Percentiles rank a stretch among this genome's conserved stretches.
These are phyloP conservation scores for Lochmaea capreae DNA, from an alignment of 2,888 invertebrate genomes.

Conservation along the genomic window DNA sequence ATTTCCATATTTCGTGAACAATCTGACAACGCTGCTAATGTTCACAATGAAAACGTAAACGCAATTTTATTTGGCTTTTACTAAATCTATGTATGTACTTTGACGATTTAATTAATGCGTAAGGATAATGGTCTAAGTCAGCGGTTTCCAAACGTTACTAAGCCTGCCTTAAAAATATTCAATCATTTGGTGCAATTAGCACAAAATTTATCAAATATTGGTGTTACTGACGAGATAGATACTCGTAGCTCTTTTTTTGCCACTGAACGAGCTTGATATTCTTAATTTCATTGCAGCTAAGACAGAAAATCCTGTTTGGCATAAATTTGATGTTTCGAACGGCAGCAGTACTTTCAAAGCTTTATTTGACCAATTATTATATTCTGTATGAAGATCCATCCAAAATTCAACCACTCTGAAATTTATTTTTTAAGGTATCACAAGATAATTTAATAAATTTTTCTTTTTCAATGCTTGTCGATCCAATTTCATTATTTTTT, in stretches of 20 bases:
- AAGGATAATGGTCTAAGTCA: too few species aligned
- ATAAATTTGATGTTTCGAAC: conserved; percentile 1
- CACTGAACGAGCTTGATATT: conserved; percentile 3
- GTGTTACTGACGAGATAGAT: neutral
- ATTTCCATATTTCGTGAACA: too few species aligned
- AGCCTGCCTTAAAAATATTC: too few species aligned
- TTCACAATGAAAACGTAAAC: too few species aligned
- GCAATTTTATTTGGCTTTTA: too few species aligned
- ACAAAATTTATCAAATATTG: conserved; percentile 5
- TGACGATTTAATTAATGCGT: too few species aligned
- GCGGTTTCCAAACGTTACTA: too few species aligned
- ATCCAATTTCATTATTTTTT: neutral
- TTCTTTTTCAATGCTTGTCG: too few species aligned
- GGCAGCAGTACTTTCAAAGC: conserved; percentile 2
- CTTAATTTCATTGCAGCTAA: conserved; percentile 6
- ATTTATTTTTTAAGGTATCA: neutral
- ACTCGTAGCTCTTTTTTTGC: conserved; percentile 4
- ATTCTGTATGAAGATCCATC: neutral
- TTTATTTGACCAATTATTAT: conserved; percentile 7
- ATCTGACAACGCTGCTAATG: too few species aligned
- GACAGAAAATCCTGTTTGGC: neutral
- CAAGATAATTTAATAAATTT: too few species aligned
- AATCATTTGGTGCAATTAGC: neutral
- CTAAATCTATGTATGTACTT: too few species aligned
- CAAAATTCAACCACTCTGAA: conserved; percentile 1